A percentile compares a stretch with the other conserved stretches of the same genome.
These are phyloP conservation scores for Megaceryle maxima DNA, from an alignment of 2,113 vertebrate genomes.

Conservation along the genomic window DNA sequence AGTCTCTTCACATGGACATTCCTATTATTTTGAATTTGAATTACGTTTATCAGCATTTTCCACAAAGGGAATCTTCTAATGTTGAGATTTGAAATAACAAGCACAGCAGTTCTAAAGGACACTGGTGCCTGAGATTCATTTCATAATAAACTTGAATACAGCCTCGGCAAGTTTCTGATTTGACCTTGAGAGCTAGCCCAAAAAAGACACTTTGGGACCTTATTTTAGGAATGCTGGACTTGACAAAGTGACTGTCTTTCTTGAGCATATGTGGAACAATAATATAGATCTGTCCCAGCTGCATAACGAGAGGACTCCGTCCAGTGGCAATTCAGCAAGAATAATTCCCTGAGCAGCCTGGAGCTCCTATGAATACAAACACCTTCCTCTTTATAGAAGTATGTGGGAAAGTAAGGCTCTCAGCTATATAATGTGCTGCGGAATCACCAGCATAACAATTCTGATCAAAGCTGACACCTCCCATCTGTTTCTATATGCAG, in stretches of 20 bases:
- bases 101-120: neutral
- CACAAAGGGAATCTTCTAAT: neutral
- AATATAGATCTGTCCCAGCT: neutral
- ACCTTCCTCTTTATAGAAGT: constrained; percentile 25
- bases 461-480: constrained; percentile 54
- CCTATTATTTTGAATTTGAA: neutral
- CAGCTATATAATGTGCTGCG: neutral
- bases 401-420: constrained; percentile 18
- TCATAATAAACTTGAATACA: neutral
- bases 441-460: constrained; percentile 39
- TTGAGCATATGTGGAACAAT: neutral
- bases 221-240: neutral
- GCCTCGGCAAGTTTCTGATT: neutral
- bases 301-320: neutral
- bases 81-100: neutral
- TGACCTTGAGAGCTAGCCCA: neutral
- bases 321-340: neutral
- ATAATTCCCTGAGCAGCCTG: neutral
- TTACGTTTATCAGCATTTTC: neutral
- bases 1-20: neutral
- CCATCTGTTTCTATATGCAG: constrained; percentile 62
- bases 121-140: neutral
- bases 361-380: neutral
- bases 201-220: neutral
- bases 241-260: neutral